Base-by-base conservation (phyloP, 2,888 invertebrate genomes). In the Watsonalla binaria region DNA sequence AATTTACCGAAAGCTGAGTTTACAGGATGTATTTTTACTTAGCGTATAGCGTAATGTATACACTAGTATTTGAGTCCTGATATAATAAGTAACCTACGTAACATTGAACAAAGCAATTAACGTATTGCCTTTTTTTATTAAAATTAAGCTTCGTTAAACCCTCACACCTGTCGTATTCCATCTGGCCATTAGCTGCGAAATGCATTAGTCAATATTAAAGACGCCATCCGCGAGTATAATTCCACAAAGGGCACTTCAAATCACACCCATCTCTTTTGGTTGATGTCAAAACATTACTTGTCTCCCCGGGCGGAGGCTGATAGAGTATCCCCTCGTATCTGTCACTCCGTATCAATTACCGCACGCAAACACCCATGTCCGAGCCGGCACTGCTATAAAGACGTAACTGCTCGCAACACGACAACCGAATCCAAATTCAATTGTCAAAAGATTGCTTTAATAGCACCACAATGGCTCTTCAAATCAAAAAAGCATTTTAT, bases 261-360 rank as follows among this genome's bases (percentile, higher is more conserved):
- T 90, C 90, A 90, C 90, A 90, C 90, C 90, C 90, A 87, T 86
- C 85, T 84, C 85, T 80, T 84, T 83, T 86, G 81, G 83, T 78
- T 83, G 78, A 90, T 88, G 90, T 90, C 90, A 90, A 87, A 90
- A 90, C 87, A 90, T 84, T 80, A 82, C 83, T 80, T 75, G 80
- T 80, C 82, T 79, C 76, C 58, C 65, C 72, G 68, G 73, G 82
- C 82, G 78, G 82, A 83, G 87, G 86, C 87, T 80, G 85, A 68
- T 77, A 78, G 76, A 79, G 81, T 80, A 79, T 76, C 86, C 89
- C 89, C 87, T 82, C 72, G 82, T 78, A 73, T 78, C 84, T 90
- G 90, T 90, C 90, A 88, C 87, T 89, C 87, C 80, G 85, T 90
- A 90, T 90, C 90, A 90, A 90, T 90, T 90, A 90, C 90, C 86